These are phyloP conservation scores for Caprella mutica DNA, from an alignment of 2,888 invertebrate species.

Conservation along the genomic window DNA sequence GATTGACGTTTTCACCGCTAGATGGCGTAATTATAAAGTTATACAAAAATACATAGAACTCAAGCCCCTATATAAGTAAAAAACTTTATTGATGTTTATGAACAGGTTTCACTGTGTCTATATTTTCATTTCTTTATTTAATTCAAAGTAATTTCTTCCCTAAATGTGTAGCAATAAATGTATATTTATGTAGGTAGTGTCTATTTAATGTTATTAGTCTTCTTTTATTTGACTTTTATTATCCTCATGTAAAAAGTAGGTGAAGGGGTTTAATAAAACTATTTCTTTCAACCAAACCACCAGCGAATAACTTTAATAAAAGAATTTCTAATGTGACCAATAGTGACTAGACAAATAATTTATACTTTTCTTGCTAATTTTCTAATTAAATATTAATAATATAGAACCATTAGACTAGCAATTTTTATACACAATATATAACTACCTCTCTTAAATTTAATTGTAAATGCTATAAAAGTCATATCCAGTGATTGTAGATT, in stretches of 20 bases:
- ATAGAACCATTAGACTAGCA: background rate
- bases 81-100: conserved; percentile 3
- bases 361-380: background rate
- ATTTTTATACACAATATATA: background rate
- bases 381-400: background rate
- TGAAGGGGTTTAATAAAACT: too few relatives aligned
- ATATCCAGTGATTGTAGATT: too few relatives aligned
- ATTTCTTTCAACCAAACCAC: too few relatives aligned
- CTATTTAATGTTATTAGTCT: too few relatives aligned
- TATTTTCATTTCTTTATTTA: conserved; percentile 13
- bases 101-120: conserved; percentile 12
- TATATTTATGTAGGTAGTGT: conserved; percentile 9
- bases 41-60: background rate
- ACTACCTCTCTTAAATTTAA: too few relatives aligned
- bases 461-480: too few relatives aligned
- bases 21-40: too few relatives aligned
- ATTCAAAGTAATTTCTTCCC: conserved; percentile 3
- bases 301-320: too few relatives aligned
- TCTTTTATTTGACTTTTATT: too few relatives aligned
- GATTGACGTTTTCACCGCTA: too few relatives aligned
- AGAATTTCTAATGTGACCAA: background rate
- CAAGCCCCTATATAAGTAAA: too few relatives aligned
- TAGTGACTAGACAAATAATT: background rate
- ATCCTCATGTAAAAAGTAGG: too few relatives aligned
- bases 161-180: conserved; percentile 7